phyloP scores from a whole-genome alignment of 2,888 invertebrate genomes.

The Aethes cnicana region DNA sequence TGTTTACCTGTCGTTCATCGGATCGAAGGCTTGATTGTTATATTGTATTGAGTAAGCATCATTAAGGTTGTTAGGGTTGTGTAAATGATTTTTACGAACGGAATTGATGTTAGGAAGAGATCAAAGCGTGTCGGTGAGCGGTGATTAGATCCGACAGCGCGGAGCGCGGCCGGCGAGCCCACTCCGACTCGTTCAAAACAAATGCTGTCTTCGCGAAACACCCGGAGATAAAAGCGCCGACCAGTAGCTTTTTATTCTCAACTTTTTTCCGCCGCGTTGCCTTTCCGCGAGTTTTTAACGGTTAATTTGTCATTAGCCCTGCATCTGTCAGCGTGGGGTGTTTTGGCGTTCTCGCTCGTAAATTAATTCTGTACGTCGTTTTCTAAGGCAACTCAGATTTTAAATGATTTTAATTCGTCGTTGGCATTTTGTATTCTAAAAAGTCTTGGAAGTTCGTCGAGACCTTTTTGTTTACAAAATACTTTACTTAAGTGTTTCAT shows the following conservation, averaged over 20 bases:
- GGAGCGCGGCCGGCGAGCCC: slow-evolving; percentile 40
- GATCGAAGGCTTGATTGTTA: slow-evolving; percentile 26
- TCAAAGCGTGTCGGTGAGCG: slow-evolving; percentile 64
- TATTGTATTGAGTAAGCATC: slow-evolving; percentile 1
- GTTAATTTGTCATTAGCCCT: slow-evolving; percentile 75
- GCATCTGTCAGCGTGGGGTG: slow-evolving; percentile 63
- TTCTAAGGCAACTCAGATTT: slow-evolving; percentile 11
- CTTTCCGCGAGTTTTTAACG: slow-evolving; percentile 67
- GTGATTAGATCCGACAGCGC: slow-evolving; percentile 62
- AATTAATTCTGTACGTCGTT: slow-evolving; percentile 21
- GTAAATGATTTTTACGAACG: slow-evolving; percentile 14
- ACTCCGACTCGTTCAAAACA: slow-evolving; percentile 53
- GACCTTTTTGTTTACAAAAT: too few relatives aligned
- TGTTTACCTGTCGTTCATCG: slow-evolving; percentile 39
- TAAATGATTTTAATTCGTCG: background rate
- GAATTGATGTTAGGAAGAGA: slow-evolving; percentile 47
- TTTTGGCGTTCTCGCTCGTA: slow-evolving; percentile 46
- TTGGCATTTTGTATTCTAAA: too few relatives aligned
- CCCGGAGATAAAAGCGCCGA: slow-evolving; percentile 54
- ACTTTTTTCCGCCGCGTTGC: slow-evolving; percentile 54
- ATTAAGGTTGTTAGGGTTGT: slow-evolving; percentile 10
- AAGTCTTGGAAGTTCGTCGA: too few relatives aligned
- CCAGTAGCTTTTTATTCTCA: slow-evolving; percentile 55
- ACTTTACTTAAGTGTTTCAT: too few relatives aligned
- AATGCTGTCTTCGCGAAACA: slow-evolving; percentile 61